Base-by-base conservation (phyloP, 1,140 invertebrate genomes). In the Hypsibius dujardini region DNA sequence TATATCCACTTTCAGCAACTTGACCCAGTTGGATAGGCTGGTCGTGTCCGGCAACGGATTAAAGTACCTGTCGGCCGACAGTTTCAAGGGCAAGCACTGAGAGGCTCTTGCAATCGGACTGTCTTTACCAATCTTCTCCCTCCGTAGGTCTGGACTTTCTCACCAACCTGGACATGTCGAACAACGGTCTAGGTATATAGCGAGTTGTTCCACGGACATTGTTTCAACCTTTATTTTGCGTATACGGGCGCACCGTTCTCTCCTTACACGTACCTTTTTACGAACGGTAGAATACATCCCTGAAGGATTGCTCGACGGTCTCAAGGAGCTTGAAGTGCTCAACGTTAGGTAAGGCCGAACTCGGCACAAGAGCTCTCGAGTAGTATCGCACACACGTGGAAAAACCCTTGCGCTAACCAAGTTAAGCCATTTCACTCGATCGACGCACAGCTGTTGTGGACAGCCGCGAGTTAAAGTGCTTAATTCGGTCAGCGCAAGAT, bases 311-410 rank as follows among this genome's bases (percentile, higher is more conserved):
- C 42, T 67, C 12, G 62, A 67, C 12, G 3, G 3, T 12, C 62
- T 67, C 42, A 67, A 67, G 42, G 62, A 67, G 42, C 62, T 67
- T 3, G 62, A 67, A 67, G 62, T 67, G 62, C 42, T 67, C 3
- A 67, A 67, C 62, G 42, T 67, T 3, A 67, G 62, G 62, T 67
- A 45, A 12, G 62, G 12, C 42, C 62, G 12, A 67, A 12, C 7
- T 12, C 50, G 7, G 50, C 50, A 56, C 7, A 56, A 56, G 50
- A 28, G 28, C 28, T 28, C 28, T 28, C 28, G 50, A 56, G 50
- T 12, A 56, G 50, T 56, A 56, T n/a, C 7, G 50, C n/a, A 56
- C 7, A 56, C 7, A 56, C n/a, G 7, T 56, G 50, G 7, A 56
- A 56, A 56, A 56, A 56, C 7, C 7, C 50, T n/a, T 56, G 50